These are phyloP conservation scores for Mirza zaza DNA, from an alignment of 2,113 vertebrate genomes.

Conservation along the genomic window DNA sequence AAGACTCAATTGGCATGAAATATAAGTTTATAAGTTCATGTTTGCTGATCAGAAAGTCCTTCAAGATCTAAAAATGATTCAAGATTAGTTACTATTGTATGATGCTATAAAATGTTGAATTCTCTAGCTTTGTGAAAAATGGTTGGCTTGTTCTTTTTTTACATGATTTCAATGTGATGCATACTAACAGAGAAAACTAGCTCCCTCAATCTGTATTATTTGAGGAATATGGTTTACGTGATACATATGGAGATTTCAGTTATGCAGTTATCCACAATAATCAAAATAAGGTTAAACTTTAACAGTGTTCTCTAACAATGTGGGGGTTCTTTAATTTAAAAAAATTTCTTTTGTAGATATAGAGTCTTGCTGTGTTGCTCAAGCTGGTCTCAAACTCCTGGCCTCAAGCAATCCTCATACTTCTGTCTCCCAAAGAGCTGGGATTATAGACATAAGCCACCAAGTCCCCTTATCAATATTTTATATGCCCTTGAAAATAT, in stretches of 20 bases:
- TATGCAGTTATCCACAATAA: neutral
- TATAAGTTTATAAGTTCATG: conserved; percentile 22
- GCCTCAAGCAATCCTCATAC: no score
- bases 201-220: neutral
- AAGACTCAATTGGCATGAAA: conserved; percentile 18
- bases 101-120: neutral
- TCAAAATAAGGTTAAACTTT: no score
- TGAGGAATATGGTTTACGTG: neutral
- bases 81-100: neutral
- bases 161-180: neutral
- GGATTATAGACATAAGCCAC: no score
- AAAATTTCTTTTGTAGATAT: no score
- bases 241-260: neutral
- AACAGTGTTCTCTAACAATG: no score
- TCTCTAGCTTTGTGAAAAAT: neutral
- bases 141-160: neutral
- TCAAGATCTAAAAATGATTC: conserved; percentile 49
- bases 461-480: no score
- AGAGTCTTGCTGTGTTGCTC: no score
- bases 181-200: conserved; percentile 11
- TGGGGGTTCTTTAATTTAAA: no score
- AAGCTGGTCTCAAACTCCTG: no score
- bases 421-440: no score
- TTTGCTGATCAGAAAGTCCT: conserved; percentile 1
- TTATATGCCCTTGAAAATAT: no score